These are phyloP conservation scores for Brachionus calyciflorus DNA, from an alignment of 1,140 invertebrate species.

Conservation along the genomic window DNA sequence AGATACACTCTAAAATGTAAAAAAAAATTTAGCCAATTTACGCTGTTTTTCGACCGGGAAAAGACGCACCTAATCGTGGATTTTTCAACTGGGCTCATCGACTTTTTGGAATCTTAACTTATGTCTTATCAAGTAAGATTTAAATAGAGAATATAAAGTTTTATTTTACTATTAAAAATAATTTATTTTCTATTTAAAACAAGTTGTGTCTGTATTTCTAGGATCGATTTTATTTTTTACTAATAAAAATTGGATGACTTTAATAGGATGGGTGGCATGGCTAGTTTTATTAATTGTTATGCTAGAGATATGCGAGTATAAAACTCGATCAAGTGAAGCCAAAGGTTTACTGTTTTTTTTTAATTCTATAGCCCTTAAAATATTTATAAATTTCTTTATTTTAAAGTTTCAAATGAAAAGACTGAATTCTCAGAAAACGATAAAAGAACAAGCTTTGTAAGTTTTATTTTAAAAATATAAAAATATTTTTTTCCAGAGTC, in stretches of 20 bases:
- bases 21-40: conserved; percentile 2
- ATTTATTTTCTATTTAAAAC: too few species aligned
- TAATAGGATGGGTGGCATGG: background rate
- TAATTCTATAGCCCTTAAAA: too few species aligned
- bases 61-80: background rate
- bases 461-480: too few species aligned
- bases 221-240: background rate
- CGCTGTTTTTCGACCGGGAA: background rate
- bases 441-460: too few species aligned
- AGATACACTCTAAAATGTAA: too few species aligned
- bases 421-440: too few species aligned
- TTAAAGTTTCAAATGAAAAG: too few species aligned
- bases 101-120: background rate
- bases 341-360: too few species aligned
- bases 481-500: too few species aligned
- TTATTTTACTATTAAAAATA: too few species aligned
- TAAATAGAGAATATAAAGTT: too few species aligned
- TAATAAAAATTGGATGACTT: background rate
- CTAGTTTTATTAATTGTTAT: background rate
- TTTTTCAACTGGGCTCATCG: conserved; percentile 4
- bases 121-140: background rate
- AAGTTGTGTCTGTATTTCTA: background rate
- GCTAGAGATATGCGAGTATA: background rate
- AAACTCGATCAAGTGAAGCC: background rate
- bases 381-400: too few species aligned